Evolutionary conservation across 2,797 vertebrate species (phyloP).

Genomic region (Manis pentadactyla): DNA sequence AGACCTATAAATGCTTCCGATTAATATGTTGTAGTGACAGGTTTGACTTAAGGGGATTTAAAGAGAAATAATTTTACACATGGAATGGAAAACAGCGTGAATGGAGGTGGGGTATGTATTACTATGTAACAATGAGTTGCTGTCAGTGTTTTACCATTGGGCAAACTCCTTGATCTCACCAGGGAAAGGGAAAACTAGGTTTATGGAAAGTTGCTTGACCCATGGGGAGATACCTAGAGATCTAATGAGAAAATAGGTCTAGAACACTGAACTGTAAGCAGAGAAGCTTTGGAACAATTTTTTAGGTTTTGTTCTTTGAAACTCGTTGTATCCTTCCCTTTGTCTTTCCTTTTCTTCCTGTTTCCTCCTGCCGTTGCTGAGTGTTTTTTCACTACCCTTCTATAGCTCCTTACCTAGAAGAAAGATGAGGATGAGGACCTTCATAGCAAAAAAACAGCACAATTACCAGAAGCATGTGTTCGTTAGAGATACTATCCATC

Average conservation of each 20-base stretch:
- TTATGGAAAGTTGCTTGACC: background rate
- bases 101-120: background rate
- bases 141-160: background rate
- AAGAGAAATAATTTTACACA: background rate
- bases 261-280: background rate
- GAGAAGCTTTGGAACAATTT: background rate
- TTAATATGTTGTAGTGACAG: background rate
- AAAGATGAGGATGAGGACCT: background rate
- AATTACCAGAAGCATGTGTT: background rate
- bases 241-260: background rate
- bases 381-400: background rate
- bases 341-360: background rate
- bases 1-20: background rate
- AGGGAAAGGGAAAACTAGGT: background rate
- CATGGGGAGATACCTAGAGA: background rate
- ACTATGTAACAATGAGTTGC: background rate
- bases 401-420: background rate
- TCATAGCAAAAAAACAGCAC: background rate
- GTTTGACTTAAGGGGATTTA: background rate
- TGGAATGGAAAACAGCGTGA: background rate
- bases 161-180: background rate
- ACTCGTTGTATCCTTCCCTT: background rate
- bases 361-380: background rate
- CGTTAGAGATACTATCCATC: background rate
- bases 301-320: slow-evolving; percentile 3